Base-by-base conservation (phyloP, 2,888 invertebrate genomes). In the Pseudeuparius sepicola region DNA sequence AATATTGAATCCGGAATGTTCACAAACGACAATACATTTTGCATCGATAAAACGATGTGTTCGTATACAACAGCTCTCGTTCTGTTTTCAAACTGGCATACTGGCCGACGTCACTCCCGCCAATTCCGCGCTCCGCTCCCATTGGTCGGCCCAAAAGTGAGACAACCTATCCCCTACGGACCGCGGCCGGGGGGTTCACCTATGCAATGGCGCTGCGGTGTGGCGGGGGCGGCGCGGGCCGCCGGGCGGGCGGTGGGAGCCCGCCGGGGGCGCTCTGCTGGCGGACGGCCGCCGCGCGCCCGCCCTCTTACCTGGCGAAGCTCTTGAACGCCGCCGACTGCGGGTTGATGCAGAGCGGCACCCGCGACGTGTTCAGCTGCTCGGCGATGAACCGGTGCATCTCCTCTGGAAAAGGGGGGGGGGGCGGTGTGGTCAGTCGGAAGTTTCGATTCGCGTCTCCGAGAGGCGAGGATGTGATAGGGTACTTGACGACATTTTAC, bases 311-410 rank as follows among this genome's bases (percentile, higher is more conserved):
- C 96, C 93, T 97, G 75, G 94, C 90, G 80, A 98, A 98, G 76
- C 92, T 96, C 76, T 96, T 96, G 77, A 96, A 98, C 65, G 97
- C 94, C 64, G 96, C 94, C 60, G 96, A 96, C 70, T 94, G 93
- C 55, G 97, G 98, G 72, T 98, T 98, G 73, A 98, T 97, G 75
- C 97, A 97, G 54, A 98, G 75, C 50, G 98, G 97, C 54, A 98
- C 93, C 51, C 93, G 82, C 59, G 87, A 88, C 57, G 89, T 86
- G 64, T 89, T 88, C 62, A 90, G 74, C 66, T 94, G 92, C 66
- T 96, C 94, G 58, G 89, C 85, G 66, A 98, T 94, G 70, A 96
- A 96, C 72, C 90, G 90, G 76, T 96, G 94, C 76, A 98, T 87
- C 74, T 93, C 92, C 75, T 96, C 97, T 89, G 83, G 40, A 75